These are phyloP conservation scores for Rhingia campestris DNA, from an alignment of 2,888 invertebrate genomes.

Conservation along the genomic window DNA sequence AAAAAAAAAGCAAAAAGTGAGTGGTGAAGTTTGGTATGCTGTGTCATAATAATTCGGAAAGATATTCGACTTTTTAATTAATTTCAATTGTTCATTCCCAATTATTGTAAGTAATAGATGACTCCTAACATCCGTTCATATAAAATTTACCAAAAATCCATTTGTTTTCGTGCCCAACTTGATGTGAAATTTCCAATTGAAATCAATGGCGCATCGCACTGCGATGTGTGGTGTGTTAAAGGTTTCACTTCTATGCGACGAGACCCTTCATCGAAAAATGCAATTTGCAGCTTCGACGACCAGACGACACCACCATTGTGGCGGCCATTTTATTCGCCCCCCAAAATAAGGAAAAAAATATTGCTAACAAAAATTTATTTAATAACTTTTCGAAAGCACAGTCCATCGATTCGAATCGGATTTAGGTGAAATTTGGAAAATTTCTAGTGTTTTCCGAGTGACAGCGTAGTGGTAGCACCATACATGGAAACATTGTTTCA, in stretches of 20 bases:
- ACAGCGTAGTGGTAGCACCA: conserved; percentile 19
- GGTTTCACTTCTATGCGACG: conserved; percentile 69
- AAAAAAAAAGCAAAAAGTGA: conserved; percentile 61
- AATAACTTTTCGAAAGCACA: conserved; percentile 12
- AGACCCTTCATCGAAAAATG: conserved; percentile 66
- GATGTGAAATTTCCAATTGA: conserved; percentile 26
- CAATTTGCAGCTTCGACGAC: conserved; percentile 67
- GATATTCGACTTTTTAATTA: conserved; percentile 65
- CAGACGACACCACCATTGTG: conserved; percentile 66
- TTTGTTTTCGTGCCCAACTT: neutral
- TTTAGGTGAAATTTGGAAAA: conserved; percentile 11
- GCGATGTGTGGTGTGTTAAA: conserved; percentile 52
- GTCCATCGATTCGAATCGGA: neutral
- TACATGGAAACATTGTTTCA: conserved; percentile 16
- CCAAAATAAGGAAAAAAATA: conserved; percentile 30
- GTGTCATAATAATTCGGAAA: conserved; percentile 72
- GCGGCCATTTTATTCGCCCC: conserved; percentile 70
- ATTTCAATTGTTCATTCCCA: conserved; percentile 69
- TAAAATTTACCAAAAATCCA: conserved; percentile 10
- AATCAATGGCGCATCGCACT: conserved; percentile 53
- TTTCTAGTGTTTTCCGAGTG: conserved; percentile 18
- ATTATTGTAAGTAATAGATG: conserved; percentile 68
- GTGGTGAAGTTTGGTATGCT: conserved; percentile 74
- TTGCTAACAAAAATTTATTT: conserved; percentile 18
- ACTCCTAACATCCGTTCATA: conserved; percentile 4